These are phyloP conservation scores for Esperia sulphurella DNA, from an alignment of 2,888 invertebrate genomes.

Conservation along the genomic window DNA sequence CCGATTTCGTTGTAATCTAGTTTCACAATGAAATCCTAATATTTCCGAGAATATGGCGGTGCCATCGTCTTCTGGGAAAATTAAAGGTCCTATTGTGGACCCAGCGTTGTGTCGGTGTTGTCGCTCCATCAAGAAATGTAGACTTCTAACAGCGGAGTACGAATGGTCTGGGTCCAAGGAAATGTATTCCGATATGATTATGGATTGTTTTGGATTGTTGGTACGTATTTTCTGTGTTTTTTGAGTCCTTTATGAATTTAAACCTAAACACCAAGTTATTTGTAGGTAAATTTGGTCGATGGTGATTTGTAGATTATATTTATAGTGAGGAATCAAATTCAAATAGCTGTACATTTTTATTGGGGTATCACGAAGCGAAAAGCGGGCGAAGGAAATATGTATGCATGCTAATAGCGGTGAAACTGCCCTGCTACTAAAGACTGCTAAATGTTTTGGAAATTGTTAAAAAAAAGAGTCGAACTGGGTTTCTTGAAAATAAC, in stretches of 20 bases:
- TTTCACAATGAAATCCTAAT: background rate
- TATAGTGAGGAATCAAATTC: no score
- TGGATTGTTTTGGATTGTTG: slow-evolving; percentile 67
- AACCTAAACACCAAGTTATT: no score
- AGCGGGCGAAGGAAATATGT: no score
- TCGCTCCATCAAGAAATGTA: slow-evolving; percentile 65
- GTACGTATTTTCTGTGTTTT: slow-evolving; percentile 36
- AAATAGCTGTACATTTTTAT: no score
- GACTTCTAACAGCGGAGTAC: slow-evolving; percentile 56
- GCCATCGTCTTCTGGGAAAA: slow-evolving; percentile 20
- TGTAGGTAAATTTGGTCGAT: no score
- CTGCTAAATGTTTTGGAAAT: no score
- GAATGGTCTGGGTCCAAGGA: slow-evolving; percentile 60
- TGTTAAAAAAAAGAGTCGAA: no score
- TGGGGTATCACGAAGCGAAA: no score
- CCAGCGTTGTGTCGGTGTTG: slow-evolving; percentile 66
- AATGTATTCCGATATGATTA: slow-evolving; percentile 65
- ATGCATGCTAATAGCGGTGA: no score
- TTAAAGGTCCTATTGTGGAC: slow-evolving; percentile 57
- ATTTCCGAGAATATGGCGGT: slow-evolving; percentile 27
- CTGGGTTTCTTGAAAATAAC: no score
- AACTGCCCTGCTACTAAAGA: no score
- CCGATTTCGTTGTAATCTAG: background rate
- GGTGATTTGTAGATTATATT: no score
- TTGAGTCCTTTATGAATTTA: background rate